Evolutionary conservation across 2,797 vertebrate genomes (phyloP).

Genomic region (Centroberyx gerrardi): DNA sequence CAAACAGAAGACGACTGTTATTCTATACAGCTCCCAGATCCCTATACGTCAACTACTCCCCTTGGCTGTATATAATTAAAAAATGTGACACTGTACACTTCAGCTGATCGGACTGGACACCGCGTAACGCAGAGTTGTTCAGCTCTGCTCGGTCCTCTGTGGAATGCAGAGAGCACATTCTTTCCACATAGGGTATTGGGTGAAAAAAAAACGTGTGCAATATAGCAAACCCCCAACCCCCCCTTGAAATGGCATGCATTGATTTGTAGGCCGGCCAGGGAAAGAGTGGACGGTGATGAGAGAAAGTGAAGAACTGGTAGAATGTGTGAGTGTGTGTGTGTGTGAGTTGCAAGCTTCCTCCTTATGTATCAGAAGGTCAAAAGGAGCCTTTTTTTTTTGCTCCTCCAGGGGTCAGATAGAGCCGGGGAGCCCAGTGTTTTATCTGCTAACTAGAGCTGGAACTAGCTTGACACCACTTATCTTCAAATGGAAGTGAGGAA

Average conservation of each 20-base stretch:
- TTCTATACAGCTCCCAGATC: neutral
- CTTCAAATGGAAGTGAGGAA: slow-evolving; percentile 38
- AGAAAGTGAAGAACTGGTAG: slow-evolving; percentile 41
- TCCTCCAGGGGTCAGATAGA: slow-evolving; percentile 32
- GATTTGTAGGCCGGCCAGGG: slow-evolving; percentile 56
- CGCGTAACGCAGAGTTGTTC: slow-evolving; percentile 64
- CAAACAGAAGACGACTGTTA: neutral
- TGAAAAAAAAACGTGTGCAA: slow-evolving; percentile 51
- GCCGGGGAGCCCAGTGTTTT: slow-evolving; percentile 44
- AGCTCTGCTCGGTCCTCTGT: slow-evolving; percentile 73
- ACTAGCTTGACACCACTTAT: slow-evolving; percentile 33
- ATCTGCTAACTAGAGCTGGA: slow-evolving; percentile 34
- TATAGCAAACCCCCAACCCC: slow-evolving; percentile 22
- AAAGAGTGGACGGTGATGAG: slow-evolving; percentile 41
- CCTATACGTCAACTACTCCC: slow-evolving; percentile 44
- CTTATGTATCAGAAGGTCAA: slow-evolving; percentile 51
- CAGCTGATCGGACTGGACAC: slow-evolving; percentile 69
- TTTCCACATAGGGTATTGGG: slow-evolving; percentile 69
- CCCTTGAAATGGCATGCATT: slow-evolving; percentile 40
- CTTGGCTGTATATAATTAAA: slow-evolving; percentile 45
- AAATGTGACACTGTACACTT: slow-evolving; percentile 41
- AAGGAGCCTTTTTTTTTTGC: slow-evolving; percentile 48
- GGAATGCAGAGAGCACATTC: slow-evolving; percentile 73
- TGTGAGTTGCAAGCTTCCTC: slow-evolving; percentile 51
- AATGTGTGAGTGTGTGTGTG: neutral